Percentiles rank a stretch among this genome's conserved stretches.
Evolutionary conservation across 2,113 vertebrate genomes (phyloP).

Genomic region (Anarhynchus alexandrinus): DNA sequence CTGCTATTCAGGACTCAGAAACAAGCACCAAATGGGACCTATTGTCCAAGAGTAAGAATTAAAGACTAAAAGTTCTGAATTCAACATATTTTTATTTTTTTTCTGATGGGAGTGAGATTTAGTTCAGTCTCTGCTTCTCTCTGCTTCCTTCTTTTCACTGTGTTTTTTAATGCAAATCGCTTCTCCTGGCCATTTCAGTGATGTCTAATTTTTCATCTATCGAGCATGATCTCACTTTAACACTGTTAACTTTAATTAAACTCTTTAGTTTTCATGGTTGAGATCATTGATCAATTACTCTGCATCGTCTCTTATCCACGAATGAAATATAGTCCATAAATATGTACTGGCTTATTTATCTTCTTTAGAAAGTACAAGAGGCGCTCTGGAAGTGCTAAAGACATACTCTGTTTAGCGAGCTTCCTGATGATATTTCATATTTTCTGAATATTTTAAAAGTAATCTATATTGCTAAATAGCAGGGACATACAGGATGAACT

Average conservation of each 20-base stretch:
- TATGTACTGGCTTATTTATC: neutral
- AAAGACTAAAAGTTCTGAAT: neutral
- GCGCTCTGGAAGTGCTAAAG: neutral
- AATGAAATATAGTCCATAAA: neutral
- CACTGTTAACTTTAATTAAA: conserved; percentile 23
- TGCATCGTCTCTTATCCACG: neutral
- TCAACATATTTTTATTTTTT: neutral
- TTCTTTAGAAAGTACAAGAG: neutral
- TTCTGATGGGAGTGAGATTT: neutral
- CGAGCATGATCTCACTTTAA: neutral
- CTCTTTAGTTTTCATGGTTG: conserved; percentile 9
- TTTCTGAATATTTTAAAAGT: neutral
- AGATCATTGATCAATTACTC: conserved; percentile 44
- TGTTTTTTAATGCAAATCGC: neutral
- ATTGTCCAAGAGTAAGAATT: neutral
- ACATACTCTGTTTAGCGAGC: neutral
- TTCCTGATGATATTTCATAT: neutral
- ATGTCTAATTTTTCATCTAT: conserved; percentile 9
- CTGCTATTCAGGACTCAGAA: neutral
- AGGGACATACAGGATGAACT: neutral
- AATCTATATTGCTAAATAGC: neutral
- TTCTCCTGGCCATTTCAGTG: neutral
- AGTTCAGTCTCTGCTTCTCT: neutral
- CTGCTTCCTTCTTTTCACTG: neutral
- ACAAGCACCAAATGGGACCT: neutral